Evolutionary conservation across 2,888 invertebrate genomes (phyloP), one percentile per base, ranked within the genome.

Genomic region (Mayetiola destructor): DNA sequence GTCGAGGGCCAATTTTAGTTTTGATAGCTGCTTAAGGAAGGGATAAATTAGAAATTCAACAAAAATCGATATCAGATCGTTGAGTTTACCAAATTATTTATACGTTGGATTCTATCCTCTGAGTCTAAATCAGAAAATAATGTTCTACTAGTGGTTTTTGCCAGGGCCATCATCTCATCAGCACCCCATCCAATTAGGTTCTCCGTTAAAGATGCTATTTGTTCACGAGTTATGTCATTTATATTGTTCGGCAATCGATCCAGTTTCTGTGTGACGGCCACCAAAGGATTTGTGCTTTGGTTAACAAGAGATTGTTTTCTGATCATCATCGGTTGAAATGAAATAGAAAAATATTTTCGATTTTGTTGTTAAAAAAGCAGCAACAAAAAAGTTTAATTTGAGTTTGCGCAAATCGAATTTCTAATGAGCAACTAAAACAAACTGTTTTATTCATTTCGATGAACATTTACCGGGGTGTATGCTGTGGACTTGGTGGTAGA

Each of bases 101-200:
- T 88, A 72, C 87, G 85, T 40, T 80, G 78, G 59, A 82, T 79
- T 61, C 87, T 76, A 61, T 84, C 84, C 32, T 78, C 76, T 3
- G 82, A 79, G 20, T 81, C 76, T 63, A 88, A 75, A 63, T 80
- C 76, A 56, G 79, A 77, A 67, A 87, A 93, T 59, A 95, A 80
- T 65, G 83, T 83, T 66, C 82, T 84, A 52, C 94, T 93, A 60
- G 85, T 83, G 67, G 87, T 85, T 73, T 94, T 86, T 18, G 95
- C 94, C 62, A 86, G 80, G 58, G 86, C 85, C 77, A 95, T 90
- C 63, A 93, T 78, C 61, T 84, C 82, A 66, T 92, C 90, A 61
- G 64, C 66, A 0, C 65, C 61, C 20, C 67, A 65, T 20, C 61
- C 60, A 30, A 72, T 63, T n/a, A 72, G 66, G 1, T 69, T 68